These are phyloP conservation scores for Eurystomus gularis DNA, from an alignment of 2,113 vertebrate genomes.

Conservation along the genomic window DNA sequence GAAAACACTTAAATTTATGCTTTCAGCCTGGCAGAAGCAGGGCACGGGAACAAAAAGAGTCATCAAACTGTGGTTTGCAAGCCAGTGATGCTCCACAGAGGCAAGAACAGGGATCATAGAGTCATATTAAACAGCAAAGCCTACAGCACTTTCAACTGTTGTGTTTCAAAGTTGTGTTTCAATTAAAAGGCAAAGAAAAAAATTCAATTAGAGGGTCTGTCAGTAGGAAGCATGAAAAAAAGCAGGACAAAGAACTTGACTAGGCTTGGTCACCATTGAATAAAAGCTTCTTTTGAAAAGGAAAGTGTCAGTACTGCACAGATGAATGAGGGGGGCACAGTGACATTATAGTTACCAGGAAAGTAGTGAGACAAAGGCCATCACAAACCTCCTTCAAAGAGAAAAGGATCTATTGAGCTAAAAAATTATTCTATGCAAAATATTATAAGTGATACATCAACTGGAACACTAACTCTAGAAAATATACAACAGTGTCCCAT, in stretches of 20 bases:
- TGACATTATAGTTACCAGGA: not conserved
- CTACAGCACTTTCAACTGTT: not conserved
- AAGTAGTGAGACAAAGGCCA: not conserved
- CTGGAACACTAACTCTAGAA: not conserved
- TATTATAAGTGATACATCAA: not conserved
- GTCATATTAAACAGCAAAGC: not conserved
- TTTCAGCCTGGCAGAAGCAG: not conserved
- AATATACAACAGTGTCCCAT: not conserved
- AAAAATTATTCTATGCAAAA: not conserved
- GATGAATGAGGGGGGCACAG: not conserved
- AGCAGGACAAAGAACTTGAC: not conserved
- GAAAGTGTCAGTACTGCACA: not conserved
- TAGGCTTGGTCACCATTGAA: not conserved
- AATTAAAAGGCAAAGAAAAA: not conserved
- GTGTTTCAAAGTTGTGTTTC: not conserved
- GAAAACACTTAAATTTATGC: not conserved
- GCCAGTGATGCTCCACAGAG: not conserved
- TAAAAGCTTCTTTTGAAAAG: constrained; percentile 1
- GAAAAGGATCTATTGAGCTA: not conserved
- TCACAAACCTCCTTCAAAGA: not conserved
- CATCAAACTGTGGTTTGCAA: not conserved
- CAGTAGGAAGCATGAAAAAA: not conserved
- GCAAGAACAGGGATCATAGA: not conserved
- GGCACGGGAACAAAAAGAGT: not conserved
- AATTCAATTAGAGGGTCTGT: not conserved